phyloP scores from a whole-genome alignment of 2,888 invertebrate species.

The Epistrophe grossulariae region DNA sequence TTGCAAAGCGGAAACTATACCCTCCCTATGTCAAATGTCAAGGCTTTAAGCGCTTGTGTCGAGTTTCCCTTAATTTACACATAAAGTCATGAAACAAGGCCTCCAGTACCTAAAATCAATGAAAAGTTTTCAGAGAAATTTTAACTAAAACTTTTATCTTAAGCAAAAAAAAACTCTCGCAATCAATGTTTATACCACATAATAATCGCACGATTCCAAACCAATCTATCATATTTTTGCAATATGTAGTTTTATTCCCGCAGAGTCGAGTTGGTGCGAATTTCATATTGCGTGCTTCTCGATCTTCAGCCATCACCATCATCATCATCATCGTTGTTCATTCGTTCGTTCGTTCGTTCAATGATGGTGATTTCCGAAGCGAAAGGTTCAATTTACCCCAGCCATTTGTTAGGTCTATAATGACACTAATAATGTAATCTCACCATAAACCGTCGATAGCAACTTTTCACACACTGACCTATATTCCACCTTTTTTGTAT shows the following conservation, averaged over 20 bases:
- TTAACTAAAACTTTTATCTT: neutral
- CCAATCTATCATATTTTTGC: slow-evolving; percentile 10
- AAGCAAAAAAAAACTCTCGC: neutral
- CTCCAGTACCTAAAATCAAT: too few species aligned
- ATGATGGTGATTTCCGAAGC: slow-evolving; percentile 51
- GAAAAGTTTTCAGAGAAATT: neutral
- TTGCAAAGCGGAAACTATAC: too few species aligned
- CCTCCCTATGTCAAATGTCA: too few species aligned
- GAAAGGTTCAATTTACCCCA: slow-evolving; percentile 71
- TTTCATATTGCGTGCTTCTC: slow-evolving; percentile 17
- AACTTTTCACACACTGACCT: slow-evolving; percentile 74
- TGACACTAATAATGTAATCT: slow-evolving; percentile 73
- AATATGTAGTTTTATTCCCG: slow-evolving; percentile 19
- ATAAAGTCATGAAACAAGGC: too few species aligned
- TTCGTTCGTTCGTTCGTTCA: slow-evolving; percentile 6
- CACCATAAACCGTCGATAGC: slow-evolving; percentile 66
- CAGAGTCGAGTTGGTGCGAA: neutral
- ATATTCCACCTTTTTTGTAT: slow-evolving; percentile 56
- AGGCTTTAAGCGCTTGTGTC: too few species aligned
- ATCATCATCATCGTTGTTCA: slow-evolving; percentile 19
- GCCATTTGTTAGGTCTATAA: slow-evolving; percentile 65
- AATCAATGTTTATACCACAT: neutral
- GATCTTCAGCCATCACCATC: slow-evolving; percentile 12
- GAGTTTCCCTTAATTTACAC: too few species aligned
- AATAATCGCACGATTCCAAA: slow-evolving; percentile 19